Percentiles rank a stretch among this genome's conserved stretches.
phyloP scores from a whole-genome alignment of 1,140 invertebrate species.

The Conopomorpha cramerella region DNA sequence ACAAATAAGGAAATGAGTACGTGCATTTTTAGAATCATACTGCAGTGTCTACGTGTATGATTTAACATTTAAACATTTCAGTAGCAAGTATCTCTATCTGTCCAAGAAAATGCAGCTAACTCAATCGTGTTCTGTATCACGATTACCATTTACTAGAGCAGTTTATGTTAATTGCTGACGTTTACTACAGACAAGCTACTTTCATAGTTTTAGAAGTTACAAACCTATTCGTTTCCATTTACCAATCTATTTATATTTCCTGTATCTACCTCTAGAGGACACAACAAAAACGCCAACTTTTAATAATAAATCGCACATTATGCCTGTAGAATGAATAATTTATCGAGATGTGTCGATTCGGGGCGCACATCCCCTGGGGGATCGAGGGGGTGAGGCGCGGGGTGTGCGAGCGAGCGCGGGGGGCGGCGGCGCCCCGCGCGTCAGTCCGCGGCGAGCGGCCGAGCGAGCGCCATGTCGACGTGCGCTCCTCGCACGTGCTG shows the following conservation, averaged over 20 bases:
- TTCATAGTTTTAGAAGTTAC: too few species aligned
- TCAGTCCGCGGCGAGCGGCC: constrained; percentile 48
- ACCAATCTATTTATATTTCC: constrained; percentile 22
- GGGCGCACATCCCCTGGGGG: constrained; percentile 36
- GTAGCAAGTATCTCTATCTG: too few species aligned
- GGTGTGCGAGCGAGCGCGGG: constrained; percentile 8
- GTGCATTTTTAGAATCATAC: too few species aligned
- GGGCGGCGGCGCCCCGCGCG: constrained; percentile 12
- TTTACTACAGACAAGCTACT: too few species aligned
- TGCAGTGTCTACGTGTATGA: too few species aligned
- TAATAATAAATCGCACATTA: constrained; percentile 59
- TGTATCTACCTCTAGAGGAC: constrained; percentile 12
- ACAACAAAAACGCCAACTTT: constrained; percentile 51
- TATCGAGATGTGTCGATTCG: constrained; percentile 48
- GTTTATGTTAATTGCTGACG: too few species aligned
- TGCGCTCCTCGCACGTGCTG: constrained; percentile 55
- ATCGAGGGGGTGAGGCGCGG: constrained; percentile 7
- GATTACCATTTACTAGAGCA: too few species aligned
- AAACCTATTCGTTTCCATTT: constrained; percentile 8
- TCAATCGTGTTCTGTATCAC: too few species aligned
- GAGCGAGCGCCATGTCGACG: constrained; percentile 50
- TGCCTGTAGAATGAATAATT: constrained; percentile 56
- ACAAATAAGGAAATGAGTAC: too few species aligned
- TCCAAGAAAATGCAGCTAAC: too few species aligned
- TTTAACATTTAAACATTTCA: too few species aligned